Conservation (phyloP, 2,888 invertebrate genomes). For the Podabrus alpinus region DNA sequence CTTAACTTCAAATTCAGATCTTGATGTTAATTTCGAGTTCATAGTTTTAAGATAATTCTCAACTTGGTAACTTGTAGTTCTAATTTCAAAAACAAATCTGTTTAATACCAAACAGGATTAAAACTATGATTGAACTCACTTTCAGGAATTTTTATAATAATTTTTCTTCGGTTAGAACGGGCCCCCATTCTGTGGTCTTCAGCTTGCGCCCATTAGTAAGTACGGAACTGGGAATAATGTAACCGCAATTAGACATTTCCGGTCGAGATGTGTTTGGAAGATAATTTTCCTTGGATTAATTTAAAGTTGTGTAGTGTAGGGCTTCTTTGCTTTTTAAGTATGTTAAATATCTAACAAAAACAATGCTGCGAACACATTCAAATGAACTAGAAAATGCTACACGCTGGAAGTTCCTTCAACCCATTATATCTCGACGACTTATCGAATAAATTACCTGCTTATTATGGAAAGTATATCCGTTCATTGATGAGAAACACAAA, state of each 20-base stretch:
- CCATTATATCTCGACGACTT: not conserved
- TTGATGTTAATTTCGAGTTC: too few relatives aligned
- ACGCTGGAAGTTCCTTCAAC: not conserved
- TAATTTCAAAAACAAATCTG: too few relatives aligned
- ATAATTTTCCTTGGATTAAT: not conserved
- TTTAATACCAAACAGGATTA: too few relatives aligned
- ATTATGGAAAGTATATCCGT: not conserved
- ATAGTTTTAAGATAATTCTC: too few relatives aligned
- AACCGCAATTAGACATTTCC: not conserved
- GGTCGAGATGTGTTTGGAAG: not conserved
- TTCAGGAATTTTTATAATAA: too few relatives aligned
- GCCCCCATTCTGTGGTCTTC: not conserved
- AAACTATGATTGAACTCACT: too few relatives aligned
- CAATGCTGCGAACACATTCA: not conserved
- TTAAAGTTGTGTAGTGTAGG: not conserved
- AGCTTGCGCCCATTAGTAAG: not conserved
- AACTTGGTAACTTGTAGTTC: too few relatives aligned
- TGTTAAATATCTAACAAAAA: not conserved
- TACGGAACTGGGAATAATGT: not conserved
- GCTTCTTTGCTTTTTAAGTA: not conserved
- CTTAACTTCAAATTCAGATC: too few relatives aligned
- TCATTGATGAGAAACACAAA: not conserved
- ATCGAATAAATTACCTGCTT: not conserved
- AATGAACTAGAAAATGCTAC: not conserved
- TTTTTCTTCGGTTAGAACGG: not conserved